These are phyloP conservation scores for Pomacea maculata DNA, from an alignment of 1,140 invertebrate species.

Conservation along the genomic window DNA sequence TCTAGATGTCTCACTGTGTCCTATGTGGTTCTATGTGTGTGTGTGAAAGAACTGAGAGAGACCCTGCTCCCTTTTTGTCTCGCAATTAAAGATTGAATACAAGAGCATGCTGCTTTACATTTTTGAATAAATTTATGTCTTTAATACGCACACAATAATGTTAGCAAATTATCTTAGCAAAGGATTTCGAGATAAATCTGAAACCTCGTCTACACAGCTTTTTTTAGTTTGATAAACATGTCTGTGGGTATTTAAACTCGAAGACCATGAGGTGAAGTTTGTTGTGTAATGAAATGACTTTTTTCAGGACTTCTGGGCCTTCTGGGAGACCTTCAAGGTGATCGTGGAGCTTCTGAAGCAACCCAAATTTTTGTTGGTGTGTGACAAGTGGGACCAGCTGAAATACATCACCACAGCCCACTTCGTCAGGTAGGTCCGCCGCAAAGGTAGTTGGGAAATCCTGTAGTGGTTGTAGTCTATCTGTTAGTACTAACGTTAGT, in stretches of 20 bases:
- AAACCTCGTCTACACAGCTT: too few relatives aligned
- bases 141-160: too few relatives aligned
- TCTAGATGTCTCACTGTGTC: background rate
- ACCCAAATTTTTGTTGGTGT: slow-evolving; percentile 58
- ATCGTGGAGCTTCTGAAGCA: slow-evolving; percentile 53
- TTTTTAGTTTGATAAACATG: too few relatives aligned
- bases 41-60: background rate
- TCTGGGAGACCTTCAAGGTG: slow-evolving; percentile 61
- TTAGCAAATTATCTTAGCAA: too few relatives aligned
- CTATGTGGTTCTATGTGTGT: background rate
- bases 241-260: too few relatives aligned
- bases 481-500: background rate
- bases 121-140: too few relatives aligned
- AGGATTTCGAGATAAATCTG: too few relatives aligned
- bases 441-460: background rate
- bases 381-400: slow-evolving; percentile 62
- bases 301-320: slow-evolving; percentile 57
- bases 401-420: slow-evolving; percentile 59
- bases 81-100: too few relatives aligned
- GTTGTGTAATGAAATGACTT: too few relatives aligned
- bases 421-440: slow-evolving; percentile 55
- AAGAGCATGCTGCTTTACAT: too few relatives aligned
- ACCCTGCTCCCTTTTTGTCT: too few relatives aligned
- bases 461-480: background rate
- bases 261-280: too few relatives aligned